Evolutionary conservation across 2,113 vertebrate species (phyloP).

Genomic region (Zootoca vivipara): DNA sequence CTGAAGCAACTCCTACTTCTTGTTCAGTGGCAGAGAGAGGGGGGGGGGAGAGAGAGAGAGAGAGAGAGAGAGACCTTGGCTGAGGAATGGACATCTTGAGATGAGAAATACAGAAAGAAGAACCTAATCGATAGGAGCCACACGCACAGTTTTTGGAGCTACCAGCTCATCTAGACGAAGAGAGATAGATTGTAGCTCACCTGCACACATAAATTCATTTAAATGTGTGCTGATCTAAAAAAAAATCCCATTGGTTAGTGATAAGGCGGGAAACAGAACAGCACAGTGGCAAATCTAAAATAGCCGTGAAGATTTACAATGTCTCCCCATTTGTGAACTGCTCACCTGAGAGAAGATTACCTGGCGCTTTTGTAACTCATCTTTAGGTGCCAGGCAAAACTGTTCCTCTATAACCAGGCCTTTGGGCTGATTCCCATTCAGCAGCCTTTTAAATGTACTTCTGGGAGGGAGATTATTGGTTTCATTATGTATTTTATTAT

Average conservation of each 20-base stretch:
- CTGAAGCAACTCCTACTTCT: background rate
- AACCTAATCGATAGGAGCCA: background rate
- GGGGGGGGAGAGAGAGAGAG: no score
- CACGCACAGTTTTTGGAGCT: background rate
- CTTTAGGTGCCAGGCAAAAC: no score
- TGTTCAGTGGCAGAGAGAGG: background rate
- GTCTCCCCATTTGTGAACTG: no score
- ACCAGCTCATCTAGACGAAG: background rate
- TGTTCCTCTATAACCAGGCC: no score
- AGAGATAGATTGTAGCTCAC: background rate
- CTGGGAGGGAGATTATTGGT: no score
- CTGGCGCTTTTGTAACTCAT: no score
- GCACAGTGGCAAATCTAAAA: background rate
- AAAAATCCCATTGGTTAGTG: background rate
- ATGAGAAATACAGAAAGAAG: background rate
- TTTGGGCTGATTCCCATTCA: no score
- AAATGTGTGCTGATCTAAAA: background rate
- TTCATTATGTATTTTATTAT: no score
- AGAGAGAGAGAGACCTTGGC: background rate
- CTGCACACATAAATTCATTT: background rate
- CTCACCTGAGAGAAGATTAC: no score
- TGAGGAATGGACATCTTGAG: background rate
- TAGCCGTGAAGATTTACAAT: background rate
- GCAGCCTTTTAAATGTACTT: no score
- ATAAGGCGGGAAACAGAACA: background rate